Evolutionary conservation across 2,113 vertebrate species (phyloP).

Genomic region (Gobius niger): DNA sequence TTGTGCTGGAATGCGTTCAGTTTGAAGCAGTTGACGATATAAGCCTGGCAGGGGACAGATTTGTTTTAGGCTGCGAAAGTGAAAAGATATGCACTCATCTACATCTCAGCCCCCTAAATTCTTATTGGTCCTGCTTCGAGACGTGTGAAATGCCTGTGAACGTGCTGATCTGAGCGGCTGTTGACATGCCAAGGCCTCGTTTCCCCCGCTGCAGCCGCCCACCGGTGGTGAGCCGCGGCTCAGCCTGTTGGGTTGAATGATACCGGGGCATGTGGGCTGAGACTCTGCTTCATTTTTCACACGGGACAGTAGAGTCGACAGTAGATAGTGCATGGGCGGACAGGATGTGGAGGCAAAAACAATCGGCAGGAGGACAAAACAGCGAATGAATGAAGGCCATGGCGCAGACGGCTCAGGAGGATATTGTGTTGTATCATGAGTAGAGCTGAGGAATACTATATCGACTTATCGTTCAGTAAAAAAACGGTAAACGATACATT

Average conservation of each 20-base stretch:
- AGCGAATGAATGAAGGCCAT: conserved; percentile 18
- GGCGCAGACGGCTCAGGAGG: no score
- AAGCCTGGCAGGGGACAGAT: not conserved
- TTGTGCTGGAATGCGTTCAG: not conserved
- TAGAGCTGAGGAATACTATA: no score
- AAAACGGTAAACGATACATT: no score
- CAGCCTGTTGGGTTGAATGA: not conserved
- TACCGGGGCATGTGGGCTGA: not conserved
- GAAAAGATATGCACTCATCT: no score
- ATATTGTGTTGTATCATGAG: no score
- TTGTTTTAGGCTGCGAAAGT: no score
- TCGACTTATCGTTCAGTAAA: no score
- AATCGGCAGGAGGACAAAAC: conserved; percentile 4
- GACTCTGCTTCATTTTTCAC: conserved; percentile 36
- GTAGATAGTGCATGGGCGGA: conserved; percentile 39
- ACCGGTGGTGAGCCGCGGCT: not conserved
- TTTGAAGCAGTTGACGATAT: not conserved
- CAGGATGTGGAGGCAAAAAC: conserved; percentile 48
- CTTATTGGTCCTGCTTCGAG: no score
- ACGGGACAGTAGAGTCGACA: conserved; percentile 3
- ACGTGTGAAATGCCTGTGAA: not conserved
- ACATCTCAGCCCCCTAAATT: no score
- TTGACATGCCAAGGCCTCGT: not conserved
- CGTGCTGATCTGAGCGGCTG: not conserved
- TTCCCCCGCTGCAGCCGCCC: conserved; percentile 5